These are phyloP conservation scores for Pseudococcus longispinus DNA, from an alignment of 2,888 invertebrate species.

Conservation along the genomic window DNA sequence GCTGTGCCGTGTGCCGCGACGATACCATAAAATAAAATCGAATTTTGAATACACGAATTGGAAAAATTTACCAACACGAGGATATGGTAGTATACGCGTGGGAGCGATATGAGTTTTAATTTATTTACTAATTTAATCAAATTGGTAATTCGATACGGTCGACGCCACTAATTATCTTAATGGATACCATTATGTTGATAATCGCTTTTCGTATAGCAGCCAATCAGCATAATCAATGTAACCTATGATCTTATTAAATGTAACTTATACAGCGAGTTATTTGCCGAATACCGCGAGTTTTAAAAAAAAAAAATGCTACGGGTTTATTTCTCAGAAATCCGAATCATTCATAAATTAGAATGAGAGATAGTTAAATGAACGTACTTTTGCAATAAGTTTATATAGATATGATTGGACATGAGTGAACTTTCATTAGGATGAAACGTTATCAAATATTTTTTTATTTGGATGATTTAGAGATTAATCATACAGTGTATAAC, in stretches of 20 bases:
- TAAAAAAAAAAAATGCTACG: neutral
- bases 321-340: neutral
- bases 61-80: neutral
- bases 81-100: neutral
- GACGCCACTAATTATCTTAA: slow-evolving; percentile 26
- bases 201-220: neutral
- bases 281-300: neutral
- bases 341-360: slow-evolving; percentile 1
- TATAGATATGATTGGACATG: too few species aligned
- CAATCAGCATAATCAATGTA: slow-evolving; percentile 8
- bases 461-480: too few species aligned
- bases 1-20: neutral
- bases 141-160: slow-evolving; percentile 14
- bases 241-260: slow-evolving; percentile 17
- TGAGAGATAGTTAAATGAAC: too few species aligned
- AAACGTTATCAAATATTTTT: too few species aligned
- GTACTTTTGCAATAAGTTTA: too few species aligned
- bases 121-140: slow-evolving; percentile 22
- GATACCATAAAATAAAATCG: too few species aligned
- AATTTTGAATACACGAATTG: neutral
- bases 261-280: neutral
- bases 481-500: too few species aligned
- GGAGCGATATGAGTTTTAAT: neutral
- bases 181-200: slow-evolving; percentile 17
- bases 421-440: too few species aligned